Evolutionary conservation across 2,888 invertebrate genomes (phyloP).

Genomic region (Heterodera filipjevi): DNA sequence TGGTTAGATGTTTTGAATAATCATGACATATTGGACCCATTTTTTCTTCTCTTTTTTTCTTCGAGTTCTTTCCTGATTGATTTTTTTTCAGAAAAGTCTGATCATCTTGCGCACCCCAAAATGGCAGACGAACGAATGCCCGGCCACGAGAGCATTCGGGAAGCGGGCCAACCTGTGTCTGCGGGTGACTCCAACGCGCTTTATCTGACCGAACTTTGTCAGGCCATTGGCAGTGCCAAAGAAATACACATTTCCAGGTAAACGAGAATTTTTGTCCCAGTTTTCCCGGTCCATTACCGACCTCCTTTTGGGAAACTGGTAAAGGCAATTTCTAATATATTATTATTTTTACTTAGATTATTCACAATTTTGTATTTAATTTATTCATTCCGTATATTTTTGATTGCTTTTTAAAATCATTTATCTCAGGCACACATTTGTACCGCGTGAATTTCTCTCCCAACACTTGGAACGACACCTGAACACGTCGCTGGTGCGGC

Average conservation of each 20-base stretch:
- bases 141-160: conserved; percentile 80
- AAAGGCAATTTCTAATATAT: no score
- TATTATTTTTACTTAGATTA: no score
- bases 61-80: no score
- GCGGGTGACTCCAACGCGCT: conserved; percentile 67
- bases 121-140: conserved; percentile 72
- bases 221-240: conserved; percentile 91
- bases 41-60: conserved; percentile 1
- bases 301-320: no score
- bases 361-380: no score
- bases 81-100: conserved; percentile 2
- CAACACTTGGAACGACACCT: conserved; percentile 86
- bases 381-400: no score
- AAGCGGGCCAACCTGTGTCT: conserved; percentile 29
- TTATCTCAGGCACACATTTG: conserved; percentile 86
- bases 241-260: conserved; percentile 82
- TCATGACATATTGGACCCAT: no score
- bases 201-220: conserved; percentile 83
- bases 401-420: no score
- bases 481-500: conserved; percentile 64
- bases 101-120: not conserved
- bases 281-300: not conserved
- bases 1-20: no score
- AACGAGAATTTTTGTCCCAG: not conserved
- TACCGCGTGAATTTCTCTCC: conserved; percentile 93